phyloP scores from a whole-genome alignment of 2,888 invertebrate genomes.

The Drosophila dives region DNA sequence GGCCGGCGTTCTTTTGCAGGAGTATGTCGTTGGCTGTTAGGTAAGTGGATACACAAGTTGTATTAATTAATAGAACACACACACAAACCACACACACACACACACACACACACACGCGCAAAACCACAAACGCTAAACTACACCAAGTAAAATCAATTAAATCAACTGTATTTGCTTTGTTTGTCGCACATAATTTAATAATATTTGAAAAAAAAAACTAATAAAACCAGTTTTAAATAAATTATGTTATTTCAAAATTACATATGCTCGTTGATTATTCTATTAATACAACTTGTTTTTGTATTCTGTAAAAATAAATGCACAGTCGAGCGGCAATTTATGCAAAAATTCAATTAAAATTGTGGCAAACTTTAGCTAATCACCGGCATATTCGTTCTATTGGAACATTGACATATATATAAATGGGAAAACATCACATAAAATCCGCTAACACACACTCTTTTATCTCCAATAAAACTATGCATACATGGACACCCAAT shows the following conservation, averaged over 20 bases:
- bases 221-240: background rate
- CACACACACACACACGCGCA: constrained; percentile 2
- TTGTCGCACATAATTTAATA: background rate
- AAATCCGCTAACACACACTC: background rate
- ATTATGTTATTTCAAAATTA: background rate
- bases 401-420: background rate
- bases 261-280: background rate
- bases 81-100: constrained; percentile 5
- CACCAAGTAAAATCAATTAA: constrained; percentile 45
- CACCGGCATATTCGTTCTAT: too few species aligned
- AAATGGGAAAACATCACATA: background rate
- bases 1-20: constrained; percentile 1
- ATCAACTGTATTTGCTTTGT: constrained; percentile 11
- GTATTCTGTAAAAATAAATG: background rate
- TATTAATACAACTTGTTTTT: background rate
- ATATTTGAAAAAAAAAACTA: background rate
- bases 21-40: constrained; percentile 28
- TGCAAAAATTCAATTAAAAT: background rate
- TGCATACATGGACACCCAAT: background rate
- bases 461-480: constrained; percentile 7
- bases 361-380: background rate
- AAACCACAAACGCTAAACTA: background rate
- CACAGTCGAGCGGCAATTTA: background rate
- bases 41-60: constrained; percentile 50
- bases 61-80: constrained; percentile 47